Conservation (phyloP, 2,888 invertebrate genomes). For the Lasiommata megera region DNA sequence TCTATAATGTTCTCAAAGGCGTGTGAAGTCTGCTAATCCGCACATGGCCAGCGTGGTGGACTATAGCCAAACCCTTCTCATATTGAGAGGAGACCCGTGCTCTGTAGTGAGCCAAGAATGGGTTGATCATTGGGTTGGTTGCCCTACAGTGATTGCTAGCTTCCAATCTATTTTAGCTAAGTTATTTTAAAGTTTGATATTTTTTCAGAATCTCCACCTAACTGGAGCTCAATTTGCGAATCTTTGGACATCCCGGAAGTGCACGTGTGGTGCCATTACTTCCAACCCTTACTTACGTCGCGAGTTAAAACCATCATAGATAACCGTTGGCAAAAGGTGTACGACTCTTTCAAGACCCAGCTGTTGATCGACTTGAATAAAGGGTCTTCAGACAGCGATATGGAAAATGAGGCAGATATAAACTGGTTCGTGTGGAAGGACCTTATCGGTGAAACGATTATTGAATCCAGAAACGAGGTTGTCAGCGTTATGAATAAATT, state of each 20-base stretch:
- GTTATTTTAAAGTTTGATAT: too few relatives aligned
- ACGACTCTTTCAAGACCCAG: constrained; percentile 62
- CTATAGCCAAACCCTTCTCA: too few relatives aligned
- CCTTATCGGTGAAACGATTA: constrained; percentile 76
- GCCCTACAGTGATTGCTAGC: too few relatives aligned
- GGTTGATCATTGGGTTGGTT: too few relatives aligned
- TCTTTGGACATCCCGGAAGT: constrained; percentile 78
- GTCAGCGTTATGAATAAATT: constrained; percentile 71
- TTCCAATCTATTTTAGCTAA: too few relatives aligned
- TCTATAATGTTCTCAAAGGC: too few relatives aligned
- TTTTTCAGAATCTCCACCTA: constrained; percentile 77
- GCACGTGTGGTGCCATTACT: constrained; percentile 87
- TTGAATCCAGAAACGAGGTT: constrained; percentile 68
- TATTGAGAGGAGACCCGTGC: too few relatives aligned
- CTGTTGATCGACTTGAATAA: constrained; percentile 64
- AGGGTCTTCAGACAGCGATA: constrained; percentile 64
- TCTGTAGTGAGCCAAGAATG: too few relatives aligned
- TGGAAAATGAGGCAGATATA: constrained; percentile 83
- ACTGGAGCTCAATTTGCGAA: constrained; percentile 84
- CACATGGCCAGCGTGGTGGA: too few relatives aligned
- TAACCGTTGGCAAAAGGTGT: constrained; percentile 62
- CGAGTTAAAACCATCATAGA: constrained; percentile 84
- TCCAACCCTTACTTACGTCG: constrained; percentile 87
- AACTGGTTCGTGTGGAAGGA: constrained; percentile 89
- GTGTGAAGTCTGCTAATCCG: too few relatives aligned